These are phyloP conservation scores for Nothocercus nigrocapillus DNA, from an alignment of 2,113 vertebrate genomes.

Conservation along the genomic window DNA sequence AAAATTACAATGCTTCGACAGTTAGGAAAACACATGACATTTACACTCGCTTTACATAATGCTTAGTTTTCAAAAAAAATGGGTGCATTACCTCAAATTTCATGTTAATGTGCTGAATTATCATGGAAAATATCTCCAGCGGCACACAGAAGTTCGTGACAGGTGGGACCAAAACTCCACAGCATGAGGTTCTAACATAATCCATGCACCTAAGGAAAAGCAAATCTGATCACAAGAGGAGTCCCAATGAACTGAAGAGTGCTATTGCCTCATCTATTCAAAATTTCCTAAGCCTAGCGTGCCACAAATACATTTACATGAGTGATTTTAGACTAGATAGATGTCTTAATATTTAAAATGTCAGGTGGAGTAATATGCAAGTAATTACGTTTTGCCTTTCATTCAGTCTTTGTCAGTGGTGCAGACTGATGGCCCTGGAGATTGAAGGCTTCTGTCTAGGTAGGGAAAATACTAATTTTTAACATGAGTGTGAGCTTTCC, in stretches of 20 bases:
- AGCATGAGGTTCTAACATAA: neutral
- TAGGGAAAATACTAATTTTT: neutral
- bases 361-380: slow-evolving; percentile 6
- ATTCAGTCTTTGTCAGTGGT: slow-evolving; percentile 25
- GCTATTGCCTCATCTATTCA: neutral
- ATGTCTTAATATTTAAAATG: slow-evolving; percentile 43
- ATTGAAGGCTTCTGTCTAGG: slow-evolving; percentile 4
- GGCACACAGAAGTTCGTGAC: neutral
- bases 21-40: neutral
- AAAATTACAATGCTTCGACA: neutral
- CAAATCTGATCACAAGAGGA: neutral
- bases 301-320: neutral
- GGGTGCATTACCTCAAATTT: neutral
- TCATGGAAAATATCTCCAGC: neutral
- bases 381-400: slow-evolving; percentile 34
- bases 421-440: slow-evolving; percentile 32
- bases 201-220: neutral
- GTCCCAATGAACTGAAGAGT: neutral
- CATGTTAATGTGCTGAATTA: neutral
- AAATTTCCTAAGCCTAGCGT: neutral
- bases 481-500: rapidly evolving
- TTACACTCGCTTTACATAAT: neutral
- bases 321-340: neutral
- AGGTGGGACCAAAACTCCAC: neutral
- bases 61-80: neutral